Percentiles rank a stretch among this genome's conserved stretches.
Evolutionary conservation across 1,140 invertebrate species (phyloP).

Genomic region (Chrysopa pallens): DNA sequence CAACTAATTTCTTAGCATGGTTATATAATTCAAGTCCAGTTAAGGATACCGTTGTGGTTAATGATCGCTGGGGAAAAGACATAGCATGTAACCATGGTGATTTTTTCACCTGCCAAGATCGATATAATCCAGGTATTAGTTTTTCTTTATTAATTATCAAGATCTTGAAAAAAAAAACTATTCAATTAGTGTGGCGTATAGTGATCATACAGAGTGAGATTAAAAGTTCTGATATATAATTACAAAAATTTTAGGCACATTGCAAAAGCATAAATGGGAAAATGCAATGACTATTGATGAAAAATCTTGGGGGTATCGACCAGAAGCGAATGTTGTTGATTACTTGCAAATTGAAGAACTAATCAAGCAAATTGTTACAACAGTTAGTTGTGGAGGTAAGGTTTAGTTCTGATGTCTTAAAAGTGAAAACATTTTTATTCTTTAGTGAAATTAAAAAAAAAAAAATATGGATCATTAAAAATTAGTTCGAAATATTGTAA

Average conservation of each 20-base stretch:
- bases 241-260: conserved; percentile 35
- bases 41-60: conserved; percentile 69
- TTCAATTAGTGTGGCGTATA: too few relatives aligned
- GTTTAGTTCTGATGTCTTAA: too few relatives aligned
- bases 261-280: conserved; percentile 74
- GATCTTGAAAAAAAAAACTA: too few relatives aligned
- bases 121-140: conserved; percentile 63
- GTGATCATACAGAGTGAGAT: too few relatives aligned
- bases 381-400: conserved; percentile 74
- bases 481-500: too few relatives aligned
- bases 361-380: conserved; percentile 50
- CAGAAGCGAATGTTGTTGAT: conserved; percentile 51
- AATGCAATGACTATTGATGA: conserved; percentile 83
- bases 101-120: conserved; percentile 67
- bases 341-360: conserved; percentile 59
- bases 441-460: too few relatives aligned
- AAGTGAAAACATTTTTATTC: too few relatives aligned
- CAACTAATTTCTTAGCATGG: conserved; percentile 73
- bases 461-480: too few relatives aligned
- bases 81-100: conserved; percentile 75
- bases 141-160: too few relatives aligned
- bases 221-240: too few relatives aligned
- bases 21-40: conserved; percentile 91
- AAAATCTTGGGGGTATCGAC: conserved; percentile 76
- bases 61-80: conserved; percentile 70